Conservation (phyloP, 2,888 invertebrate species). For the Zhengitettix transpicula region DNA sequence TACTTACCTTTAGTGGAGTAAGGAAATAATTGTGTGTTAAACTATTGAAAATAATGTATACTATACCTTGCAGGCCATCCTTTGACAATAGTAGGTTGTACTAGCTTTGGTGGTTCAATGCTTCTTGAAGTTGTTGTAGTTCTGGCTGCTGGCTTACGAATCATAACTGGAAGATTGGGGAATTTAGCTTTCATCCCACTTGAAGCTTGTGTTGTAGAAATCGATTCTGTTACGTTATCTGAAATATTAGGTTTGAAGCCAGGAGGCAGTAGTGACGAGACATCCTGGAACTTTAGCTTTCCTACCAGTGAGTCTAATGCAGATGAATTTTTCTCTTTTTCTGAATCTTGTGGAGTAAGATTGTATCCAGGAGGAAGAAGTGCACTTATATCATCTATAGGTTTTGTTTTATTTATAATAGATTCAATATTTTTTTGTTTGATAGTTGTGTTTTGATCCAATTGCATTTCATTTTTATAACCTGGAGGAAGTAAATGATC, state of each 20-base stretch:
- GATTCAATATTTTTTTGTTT: conserved; percentile 15
- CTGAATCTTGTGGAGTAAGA: conserved; percentile 18
- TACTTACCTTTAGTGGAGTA: neutral
- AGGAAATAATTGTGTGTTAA: neutral
- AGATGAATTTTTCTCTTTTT: neutral
- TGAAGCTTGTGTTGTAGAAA: neutral
- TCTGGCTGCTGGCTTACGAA: conserved; percentile 37
- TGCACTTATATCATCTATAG: conserved; percentile 35
- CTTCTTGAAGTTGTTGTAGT: conserved; percentile 38
- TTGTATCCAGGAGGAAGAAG: conserved; percentile 48
- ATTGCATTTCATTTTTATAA: conserved; percentile 26
- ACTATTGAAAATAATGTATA: neutral
- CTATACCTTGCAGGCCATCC: conserved; percentile 60
- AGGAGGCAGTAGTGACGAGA: conserved; percentile 46
- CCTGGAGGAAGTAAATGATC: conserved; percentile 43
- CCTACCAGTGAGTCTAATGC: neutral
- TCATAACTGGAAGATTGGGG: conserved; percentile 55
- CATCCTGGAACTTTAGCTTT: conserved; percentile 11
- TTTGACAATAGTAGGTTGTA: conserved; percentile 55
- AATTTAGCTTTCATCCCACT: conserved; percentile 41
- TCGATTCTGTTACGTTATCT: too few species aligned
- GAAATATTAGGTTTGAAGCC: conserved; percentile 27
- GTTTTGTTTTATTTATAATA: conserved; percentile 22
- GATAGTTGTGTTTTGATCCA: conserved; percentile 4
- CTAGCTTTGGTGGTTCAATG: conserved; percentile 30